Percentiles rank a stretch among this genome's conserved stretches.
Conservation (phyloP, 2,888 invertebrate genomes). For the Danaus chrysippus region DNA sequence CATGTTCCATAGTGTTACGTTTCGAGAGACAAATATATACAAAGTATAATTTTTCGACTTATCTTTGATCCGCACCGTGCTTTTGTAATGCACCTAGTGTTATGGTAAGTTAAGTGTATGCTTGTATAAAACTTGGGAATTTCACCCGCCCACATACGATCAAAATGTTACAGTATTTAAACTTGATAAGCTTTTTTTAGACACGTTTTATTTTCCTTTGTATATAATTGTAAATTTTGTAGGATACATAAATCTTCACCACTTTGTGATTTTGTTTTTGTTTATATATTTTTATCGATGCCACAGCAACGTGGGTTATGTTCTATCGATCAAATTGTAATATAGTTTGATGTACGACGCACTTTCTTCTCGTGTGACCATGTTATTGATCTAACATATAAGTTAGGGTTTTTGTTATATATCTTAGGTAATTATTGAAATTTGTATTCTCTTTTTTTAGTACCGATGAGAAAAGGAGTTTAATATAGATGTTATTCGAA, state of each 20-base stretch:
- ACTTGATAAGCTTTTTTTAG: constrained; percentile 63
- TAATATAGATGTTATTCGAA: constrained; percentile 7
- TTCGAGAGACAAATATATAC: constrained; percentile 14
- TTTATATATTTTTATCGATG: constrained; percentile 33
- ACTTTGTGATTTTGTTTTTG: constrained; percentile 57
- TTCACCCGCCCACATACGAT: constrained; percentile 47
- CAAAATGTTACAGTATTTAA: constrained; percentile 64
- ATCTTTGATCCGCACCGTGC: constrained; percentile 54
- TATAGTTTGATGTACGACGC: constrained; percentile 22
- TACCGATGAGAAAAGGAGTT: constrained; percentile 16
- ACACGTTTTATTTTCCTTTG: constrained; percentile 64
- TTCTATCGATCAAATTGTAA: constrained; percentile 32
- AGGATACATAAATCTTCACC: constrained; percentile 57
- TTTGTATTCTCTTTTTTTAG: constrained; percentile 14
- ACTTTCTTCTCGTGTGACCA: constrained; percentile 27
- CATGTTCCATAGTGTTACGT: constrained; percentile 11
- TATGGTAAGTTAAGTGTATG: constrained; percentile 47
- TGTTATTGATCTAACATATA: constrained; percentile 25
- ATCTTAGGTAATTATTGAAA: constrained; percentile 25
- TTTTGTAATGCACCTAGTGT: constrained; percentile 60
- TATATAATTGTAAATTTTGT: constrained; percentile 74
- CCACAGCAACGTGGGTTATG: constrained; percentile 20
- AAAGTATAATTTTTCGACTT: constrained; percentile 50
- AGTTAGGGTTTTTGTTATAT: constrained; percentile 30
- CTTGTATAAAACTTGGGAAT: constrained; percentile 32